These are phyloP conservation scores for Pelochelys cantorii DNA, from an alignment of 2,797 vertebrate genomes.

Conservation along the genomic window DNA sequence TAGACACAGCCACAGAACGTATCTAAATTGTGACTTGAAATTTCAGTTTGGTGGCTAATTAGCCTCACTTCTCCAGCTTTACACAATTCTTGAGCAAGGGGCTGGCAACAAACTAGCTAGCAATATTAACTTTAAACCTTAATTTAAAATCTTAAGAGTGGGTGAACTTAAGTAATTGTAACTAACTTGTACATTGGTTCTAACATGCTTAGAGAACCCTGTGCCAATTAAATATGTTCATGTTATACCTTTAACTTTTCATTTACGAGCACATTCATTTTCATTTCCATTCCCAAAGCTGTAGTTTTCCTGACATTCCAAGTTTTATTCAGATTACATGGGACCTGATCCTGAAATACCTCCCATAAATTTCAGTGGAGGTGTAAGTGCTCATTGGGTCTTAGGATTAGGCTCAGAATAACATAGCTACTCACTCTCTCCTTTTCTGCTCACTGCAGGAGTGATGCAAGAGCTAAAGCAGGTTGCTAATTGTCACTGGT, in stretches of 20 bases:
- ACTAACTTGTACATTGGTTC: not conserved
- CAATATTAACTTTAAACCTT: not conserved
- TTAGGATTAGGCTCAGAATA: not conserved
- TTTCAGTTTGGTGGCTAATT: not conserved
- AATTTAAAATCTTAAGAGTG: too few species aligned
- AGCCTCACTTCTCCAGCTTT: not conserved
- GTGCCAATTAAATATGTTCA: not conserved
- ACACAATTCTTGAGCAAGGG: not conserved
- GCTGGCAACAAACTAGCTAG: not conserved
- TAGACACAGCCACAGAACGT: not conserved
- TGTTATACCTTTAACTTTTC: not conserved
- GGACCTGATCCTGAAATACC: not conserved
- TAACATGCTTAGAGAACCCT: not conserved
- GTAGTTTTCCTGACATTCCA: fast-evolving
- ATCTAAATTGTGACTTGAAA: not conserved
- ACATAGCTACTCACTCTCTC: not conserved
- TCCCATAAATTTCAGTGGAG: too few species aligned
- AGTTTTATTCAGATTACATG: not conserved
- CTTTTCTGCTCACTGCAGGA: not conserved
- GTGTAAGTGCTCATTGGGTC: fast-evolving
- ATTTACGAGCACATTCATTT: not conserved
- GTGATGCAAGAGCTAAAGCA: not conserved
- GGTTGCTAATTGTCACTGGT: not conserved
- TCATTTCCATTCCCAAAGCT: not conserved
- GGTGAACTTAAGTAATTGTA: not conserved